Base-by-base conservation (phyloP, 1,140 invertebrate species). In the Eubasilissa regina region DNA sequence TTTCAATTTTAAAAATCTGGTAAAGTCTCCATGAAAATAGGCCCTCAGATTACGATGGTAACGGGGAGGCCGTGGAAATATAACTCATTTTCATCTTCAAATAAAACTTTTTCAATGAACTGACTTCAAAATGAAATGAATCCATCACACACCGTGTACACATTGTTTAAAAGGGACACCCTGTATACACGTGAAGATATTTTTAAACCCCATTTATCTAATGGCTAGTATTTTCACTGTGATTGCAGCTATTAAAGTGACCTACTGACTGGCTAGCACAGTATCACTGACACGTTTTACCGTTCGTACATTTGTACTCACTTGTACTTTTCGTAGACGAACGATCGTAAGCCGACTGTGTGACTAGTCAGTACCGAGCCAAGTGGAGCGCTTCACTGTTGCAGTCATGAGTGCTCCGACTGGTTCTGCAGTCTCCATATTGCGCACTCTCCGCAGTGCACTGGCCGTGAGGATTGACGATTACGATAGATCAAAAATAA, bases 311-410 rank as follows among this genome's bases (percentile, higher is more conserved):
- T 35, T 35, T 35, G 25, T 35, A 35, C 9, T 17, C 19, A 56
- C 53, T 56, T 56, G 53, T 56, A 56, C 53, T 56, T 56, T 56
- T 19, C n/a, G n/a, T 56, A 56, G 53, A n/a, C n/a, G 15, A 56
- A n/a, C 53, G 53, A n/a, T n/a, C n/a, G n/a, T n/a, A n/a, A 56
- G 53, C 53, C 53, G 53, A 17, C 15, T n/a, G 1, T 17, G 53
- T 56, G 9, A 56, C 53, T 56, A 56, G 53, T 56, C 53, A 56
- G 15, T 56, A 56, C n/a, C n/a, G 53, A 56, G 53, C 53, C 19
- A n/a, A 56, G 53, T 56, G 19, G 53, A 56, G 53, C 53, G 53
- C n/a, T n/a, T 12, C 53, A 56, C 51, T 53, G 17, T 53, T 53
- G 51, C 13, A 53, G 17, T 9, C 51, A 15, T 15, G 17, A 53